Percentiles rank a stretch among this genome's conserved stretches.
Evolutionary conservation across 2,797 vertebrate species (phyloP).

Genomic region (Momotus momota): DNA sequence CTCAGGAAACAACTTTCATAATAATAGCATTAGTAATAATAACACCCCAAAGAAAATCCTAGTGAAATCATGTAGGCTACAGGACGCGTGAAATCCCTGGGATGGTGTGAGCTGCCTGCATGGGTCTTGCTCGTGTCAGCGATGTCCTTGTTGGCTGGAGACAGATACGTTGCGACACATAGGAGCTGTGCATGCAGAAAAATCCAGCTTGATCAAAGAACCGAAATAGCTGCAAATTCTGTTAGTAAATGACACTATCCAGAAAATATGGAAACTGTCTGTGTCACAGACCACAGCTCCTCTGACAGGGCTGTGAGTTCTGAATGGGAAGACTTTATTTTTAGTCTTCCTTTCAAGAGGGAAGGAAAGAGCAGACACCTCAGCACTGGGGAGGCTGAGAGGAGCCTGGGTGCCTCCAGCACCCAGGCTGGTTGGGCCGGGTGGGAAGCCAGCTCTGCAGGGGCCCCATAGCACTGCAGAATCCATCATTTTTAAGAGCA

Average conservation of each 20-base stretch:
- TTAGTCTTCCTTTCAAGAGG: background rate
- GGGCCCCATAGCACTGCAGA: background rate
- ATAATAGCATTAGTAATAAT: conserved; percentile 28
- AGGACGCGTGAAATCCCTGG: conserved; percentile 12
- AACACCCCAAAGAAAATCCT: conserved; percentile 25
- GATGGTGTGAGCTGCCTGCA: background rate
- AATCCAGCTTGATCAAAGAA: conserved; percentile 14
- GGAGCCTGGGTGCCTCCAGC: background rate
- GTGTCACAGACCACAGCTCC: background rate
- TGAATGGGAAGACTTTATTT: background rate
- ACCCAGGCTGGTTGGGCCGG: background rate
- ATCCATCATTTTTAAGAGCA: background rate
- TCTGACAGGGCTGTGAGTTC: background rate
- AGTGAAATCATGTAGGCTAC: background rate
- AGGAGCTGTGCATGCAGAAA: background rate
- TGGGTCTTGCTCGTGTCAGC: background rate
- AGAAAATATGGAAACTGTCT: background rate
- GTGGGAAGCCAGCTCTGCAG: background rate
- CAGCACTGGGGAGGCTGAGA: background rate
- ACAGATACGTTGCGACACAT: background rate
- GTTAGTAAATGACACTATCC: background rate
- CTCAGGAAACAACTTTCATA: conserved; percentile 12
- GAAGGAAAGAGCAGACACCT: background rate
- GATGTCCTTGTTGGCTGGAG: background rate
- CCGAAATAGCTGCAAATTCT: background rate